Conservation (phyloP, 2,797 vertebrate genomes). For the Cephalopachus bancanus region DNA sequence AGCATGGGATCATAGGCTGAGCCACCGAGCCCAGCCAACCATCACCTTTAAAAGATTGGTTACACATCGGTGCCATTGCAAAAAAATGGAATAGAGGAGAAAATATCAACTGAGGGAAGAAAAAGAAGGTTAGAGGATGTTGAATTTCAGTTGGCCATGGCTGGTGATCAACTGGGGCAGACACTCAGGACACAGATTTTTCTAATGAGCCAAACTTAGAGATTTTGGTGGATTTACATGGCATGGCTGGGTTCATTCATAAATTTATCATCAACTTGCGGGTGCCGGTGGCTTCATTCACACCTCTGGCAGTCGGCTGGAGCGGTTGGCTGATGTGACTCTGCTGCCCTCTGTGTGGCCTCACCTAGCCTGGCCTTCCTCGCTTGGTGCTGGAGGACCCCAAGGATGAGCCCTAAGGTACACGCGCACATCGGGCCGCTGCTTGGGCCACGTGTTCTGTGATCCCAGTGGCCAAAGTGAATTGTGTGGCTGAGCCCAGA, state of each 20-base stretch:
- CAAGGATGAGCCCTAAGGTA: neutral
- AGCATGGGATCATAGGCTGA: too few species aligned
- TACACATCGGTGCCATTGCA: neutral
- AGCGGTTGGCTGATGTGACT: neutral
- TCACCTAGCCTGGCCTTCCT: neutral
- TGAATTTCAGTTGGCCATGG: neutral
- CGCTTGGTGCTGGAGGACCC: neutral
- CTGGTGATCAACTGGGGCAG: neutral
- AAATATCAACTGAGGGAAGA: neutral
- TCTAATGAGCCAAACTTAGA: neutral
- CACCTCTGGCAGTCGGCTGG: too few species aligned
- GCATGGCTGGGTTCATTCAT: fast-evolving
- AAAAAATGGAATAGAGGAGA: neutral
- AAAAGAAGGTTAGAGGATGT: neutral
- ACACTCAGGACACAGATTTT: neutral
- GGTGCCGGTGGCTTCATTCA: neutral
- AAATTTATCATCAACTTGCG: neutral
- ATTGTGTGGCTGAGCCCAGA: neutral
- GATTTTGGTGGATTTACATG: neutral
- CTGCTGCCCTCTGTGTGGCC: neutral
- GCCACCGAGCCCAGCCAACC: neutral
- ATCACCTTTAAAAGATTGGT: neutral
- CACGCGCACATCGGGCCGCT: neutral
- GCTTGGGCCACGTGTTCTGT: neutral
- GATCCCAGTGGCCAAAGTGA: neutral